Conservation (phyloP, 2,888 invertebrate genomes). For the Drosophila emarginata region DNA sequence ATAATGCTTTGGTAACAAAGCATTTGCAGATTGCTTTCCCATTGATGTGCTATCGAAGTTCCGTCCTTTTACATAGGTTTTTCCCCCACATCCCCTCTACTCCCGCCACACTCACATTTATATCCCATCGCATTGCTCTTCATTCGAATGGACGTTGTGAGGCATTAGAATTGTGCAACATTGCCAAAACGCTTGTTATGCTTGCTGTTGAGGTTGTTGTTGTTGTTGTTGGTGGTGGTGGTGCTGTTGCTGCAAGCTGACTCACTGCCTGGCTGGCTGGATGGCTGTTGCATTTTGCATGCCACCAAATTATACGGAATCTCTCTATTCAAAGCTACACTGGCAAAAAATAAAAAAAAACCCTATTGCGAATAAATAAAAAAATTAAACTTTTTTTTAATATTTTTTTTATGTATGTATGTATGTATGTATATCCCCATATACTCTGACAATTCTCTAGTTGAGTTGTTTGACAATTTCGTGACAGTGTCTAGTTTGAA, state of each 20-base stretch:
- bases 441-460: neutral
- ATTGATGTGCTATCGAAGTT: slow-evolving; percentile 53
- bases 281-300: slow-evolving; percentile 42
- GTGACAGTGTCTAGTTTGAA: neutral
- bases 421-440: no score
- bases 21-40: slow-evolving; percentile 73
- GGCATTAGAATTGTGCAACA: slow-evolving; percentile 37
- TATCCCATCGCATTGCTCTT: neutral
- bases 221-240: neutral
- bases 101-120: neutral
- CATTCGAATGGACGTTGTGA: slow-evolving; percentile 12
- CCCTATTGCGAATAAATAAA: no score
- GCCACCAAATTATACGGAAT: slow-evolving; percentile 39
- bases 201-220: neutral
- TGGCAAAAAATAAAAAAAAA: neutral
- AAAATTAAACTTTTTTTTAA: no score
- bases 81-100: neutral
- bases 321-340: neutral
- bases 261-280: neutral
- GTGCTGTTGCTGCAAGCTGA: slow-evolving; percentile 4
- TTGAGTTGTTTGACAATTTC: neutral
- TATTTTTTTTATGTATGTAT: neutral
- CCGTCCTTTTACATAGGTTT: neutral
- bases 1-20: slow-evolving; percentile 69
- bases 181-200: slow-evolving; percentile 17